Conservation (phyloP, 2,888 invertebrate genomes). For the Ypsolopha scabrella region DNA sequence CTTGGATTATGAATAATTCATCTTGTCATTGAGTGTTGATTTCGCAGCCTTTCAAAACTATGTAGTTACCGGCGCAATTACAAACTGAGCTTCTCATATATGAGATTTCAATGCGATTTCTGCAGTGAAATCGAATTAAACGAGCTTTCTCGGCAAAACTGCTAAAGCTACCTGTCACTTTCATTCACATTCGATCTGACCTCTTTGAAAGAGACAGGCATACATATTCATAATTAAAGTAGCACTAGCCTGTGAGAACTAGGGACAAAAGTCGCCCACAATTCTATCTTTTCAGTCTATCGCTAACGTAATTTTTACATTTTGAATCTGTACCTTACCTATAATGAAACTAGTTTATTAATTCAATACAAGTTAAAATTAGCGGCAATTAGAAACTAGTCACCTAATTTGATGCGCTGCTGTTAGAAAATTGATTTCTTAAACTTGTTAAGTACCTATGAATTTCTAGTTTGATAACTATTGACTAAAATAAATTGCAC, state of each 20-base stretch:
- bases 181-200: neutral
- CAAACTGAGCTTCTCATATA: neutral
- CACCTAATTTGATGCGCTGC: neutral
- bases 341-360: neutral
- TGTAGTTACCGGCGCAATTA: neutral
- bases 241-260: neutral
- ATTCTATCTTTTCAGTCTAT: neutral
- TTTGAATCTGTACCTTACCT: neutral
- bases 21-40: neutral
- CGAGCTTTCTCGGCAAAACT: constrained; percentile 1
- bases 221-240: neutral
- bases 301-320: neutral
- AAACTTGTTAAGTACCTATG: neutral
- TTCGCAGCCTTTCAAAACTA: neutral
- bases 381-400: neutral
- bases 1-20: neutral
- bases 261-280: neutral
- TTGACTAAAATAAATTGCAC: neutral
- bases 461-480: neutral
- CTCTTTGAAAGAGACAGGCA: neutral
- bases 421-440: neutral
- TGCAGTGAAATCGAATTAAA: constrained; percentile 1
- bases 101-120: neutral
- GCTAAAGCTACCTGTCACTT: neutral
- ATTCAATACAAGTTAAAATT: neutral